Percentiles rank a stretch among this genome's conserved stretches.
Conservation (phyloP, 2,797 vertebrate species). For the Helarctos malayanus region DNA sequence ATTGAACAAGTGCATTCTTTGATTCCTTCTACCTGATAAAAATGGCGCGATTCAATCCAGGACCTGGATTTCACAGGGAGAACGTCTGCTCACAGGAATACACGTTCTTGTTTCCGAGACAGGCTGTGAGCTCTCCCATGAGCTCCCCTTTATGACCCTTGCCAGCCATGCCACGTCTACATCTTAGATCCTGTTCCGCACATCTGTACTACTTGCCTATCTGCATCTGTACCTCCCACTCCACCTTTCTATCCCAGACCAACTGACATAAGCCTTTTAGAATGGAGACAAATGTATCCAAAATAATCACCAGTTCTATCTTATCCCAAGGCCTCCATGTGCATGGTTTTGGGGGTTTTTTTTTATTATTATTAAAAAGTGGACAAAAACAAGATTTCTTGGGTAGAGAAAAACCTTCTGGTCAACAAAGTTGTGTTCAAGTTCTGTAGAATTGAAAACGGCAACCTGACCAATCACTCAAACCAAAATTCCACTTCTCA, state of each 20-base stretch:
- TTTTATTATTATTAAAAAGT: neutral
- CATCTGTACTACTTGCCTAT: neutral
- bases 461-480: neutral
- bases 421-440: neutral
- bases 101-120: neutral
- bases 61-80: neutral
- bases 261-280: neutral
- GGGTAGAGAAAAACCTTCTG: neutral
- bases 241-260: neutral
- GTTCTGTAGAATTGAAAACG: slow-evolving; percentile 10
- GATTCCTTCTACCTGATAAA: slow-evolving; percentile 3
- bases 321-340: neutral
- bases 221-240: neutral
- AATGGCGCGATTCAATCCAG: neutral
- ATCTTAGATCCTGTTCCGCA: neutral
- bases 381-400: neutral
- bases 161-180: neutral
- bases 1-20: neutral
- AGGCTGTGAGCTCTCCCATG: neutral
- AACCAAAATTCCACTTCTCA: neutral
- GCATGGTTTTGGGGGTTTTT: neutral
- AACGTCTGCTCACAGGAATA: neutral
- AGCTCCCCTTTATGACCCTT: neutral
- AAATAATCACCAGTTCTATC: neutral
- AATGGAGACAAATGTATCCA: neutral